Base-by-base conservation (phyloP, 2,113 vertebrate genomes). In the Gambusia affinis region DNA sequence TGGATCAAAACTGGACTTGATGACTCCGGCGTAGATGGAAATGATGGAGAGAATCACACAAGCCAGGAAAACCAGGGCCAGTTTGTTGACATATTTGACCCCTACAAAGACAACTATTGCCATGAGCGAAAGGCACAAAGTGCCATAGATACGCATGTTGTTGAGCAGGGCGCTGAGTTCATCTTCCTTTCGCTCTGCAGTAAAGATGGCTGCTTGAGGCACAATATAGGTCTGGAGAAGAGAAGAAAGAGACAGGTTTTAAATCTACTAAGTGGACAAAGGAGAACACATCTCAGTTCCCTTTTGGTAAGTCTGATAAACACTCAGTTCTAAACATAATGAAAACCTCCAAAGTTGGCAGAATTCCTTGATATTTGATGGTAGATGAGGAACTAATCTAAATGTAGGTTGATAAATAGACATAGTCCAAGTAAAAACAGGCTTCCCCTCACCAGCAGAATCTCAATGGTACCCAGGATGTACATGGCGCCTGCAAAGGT, bases 41-140 rank as follows among this genome's bases (percentile, higher is more conserved):
- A 99, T 80, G 78, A 99, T 98, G 77, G 97, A 99, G 33, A 99
- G 96, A 79, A 99, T 94, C 62, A 99, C 97, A 3, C 97, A 98
- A 65, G 97, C 96, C 85, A 99, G 93, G 89, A 99, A 99, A 62
- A 99, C 97, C 24, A 99, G 85, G 0, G 97, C 97, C 60, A 99
- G 93, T 81, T 98, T 99, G 93, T 99, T 99, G 82, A 99, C 97
- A 2, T 99, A 99, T 85, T 98, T 98, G 39, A 99, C 97, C 0
- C 97, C 97, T 4, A 99, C 97, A 35, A 98, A 99, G 64, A 99
- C 97, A 11, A 99, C 97, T 30, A 96, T 28, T 0, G 96, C 88
- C 97, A 99, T 99, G 68, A 99, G 89, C 0, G 86, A 76, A 7
- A 99, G 94, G 4, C 96, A 96, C 73, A 96, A 95, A 0, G 96